These are phyloP conservation scores for Cydia fagiglandana DNA, from an alignment of 1,140 invertebrate species.

Conservation along the genomic window DNA sequence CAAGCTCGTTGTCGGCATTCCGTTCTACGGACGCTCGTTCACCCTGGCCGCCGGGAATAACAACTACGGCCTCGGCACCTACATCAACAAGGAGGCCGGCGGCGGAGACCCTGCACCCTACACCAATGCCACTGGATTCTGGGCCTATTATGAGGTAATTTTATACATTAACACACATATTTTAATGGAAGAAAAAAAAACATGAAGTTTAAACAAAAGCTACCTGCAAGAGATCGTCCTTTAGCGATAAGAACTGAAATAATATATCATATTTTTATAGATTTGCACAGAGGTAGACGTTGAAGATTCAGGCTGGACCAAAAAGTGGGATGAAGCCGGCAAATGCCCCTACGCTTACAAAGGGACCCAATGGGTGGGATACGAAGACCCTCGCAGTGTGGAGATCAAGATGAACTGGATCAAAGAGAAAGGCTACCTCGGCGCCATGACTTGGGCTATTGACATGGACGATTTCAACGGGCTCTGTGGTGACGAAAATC, in stretches of 20 bases:
- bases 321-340: conserved; percentile 89
- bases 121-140: conserved; percentile 91
- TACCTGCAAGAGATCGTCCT: no score
- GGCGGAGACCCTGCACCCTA: conserved; percentile 91
- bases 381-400: conserved; percentile 89
- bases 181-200: no score
- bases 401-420: conserved; percentile 94
- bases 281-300: conserved; percentile 88
- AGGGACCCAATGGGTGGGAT: conserved; percentile 95
- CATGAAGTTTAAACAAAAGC: no score
- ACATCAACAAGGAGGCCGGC: conserved; percentile 92
- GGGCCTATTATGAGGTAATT: conserved; percentile 92
- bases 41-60: conserved; percentile 89
- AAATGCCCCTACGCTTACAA: conserved; percentile 92
- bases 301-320: conserved; percentile 86
- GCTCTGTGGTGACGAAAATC: conserved; percentile 86
- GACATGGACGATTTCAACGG: conserved; percentile 93
- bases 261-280: conserved; percentile 61
- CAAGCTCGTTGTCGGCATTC: conserved; percentile 93
- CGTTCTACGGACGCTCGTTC: conserved; percentile 92
- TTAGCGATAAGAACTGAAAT: no score
- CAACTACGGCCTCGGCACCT: conserved; percentile 89
- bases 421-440: conserved; percentile 88
- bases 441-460: conserved; percentile 94
- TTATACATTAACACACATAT: not conserved